Evolutionary conservation across 2,888 invertebrate species (phyloP).

Genomic region (Drosophila atripex): DNA sequence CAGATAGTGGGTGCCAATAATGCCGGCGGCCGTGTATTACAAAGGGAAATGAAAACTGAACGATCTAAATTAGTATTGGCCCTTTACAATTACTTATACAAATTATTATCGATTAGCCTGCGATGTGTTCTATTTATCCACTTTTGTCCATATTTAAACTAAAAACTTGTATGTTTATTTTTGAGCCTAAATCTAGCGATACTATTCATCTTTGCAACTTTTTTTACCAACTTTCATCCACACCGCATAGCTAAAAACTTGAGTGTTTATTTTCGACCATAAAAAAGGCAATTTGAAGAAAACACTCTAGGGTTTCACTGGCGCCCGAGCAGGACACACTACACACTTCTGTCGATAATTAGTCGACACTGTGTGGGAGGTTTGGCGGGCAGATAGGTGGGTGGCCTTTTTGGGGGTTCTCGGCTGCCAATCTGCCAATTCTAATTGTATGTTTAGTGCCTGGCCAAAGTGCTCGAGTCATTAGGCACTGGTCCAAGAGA

Average conservation of each 20-base stretch:
- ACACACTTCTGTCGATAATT: conserved; percentile 45
- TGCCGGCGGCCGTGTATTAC: not conserved
- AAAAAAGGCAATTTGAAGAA: too few species aligned
- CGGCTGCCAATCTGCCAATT: conserved; percentile 59
- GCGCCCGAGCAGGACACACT: conserved; percentile 16
- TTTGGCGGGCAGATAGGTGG: not conserved
- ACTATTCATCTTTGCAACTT: too few species aligned
- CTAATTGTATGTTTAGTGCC: conserved; percentile 41
- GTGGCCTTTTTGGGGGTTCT: conserved; percentile 16
- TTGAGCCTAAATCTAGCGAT: too few species aligned
- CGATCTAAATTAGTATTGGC: too few species aligned
- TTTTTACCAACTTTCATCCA: too few species aligned
- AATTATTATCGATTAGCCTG: too few species aligned
- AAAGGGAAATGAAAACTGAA: not conserved
- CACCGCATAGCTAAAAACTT: too few species aligned
- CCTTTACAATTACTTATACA: too few species aligned
- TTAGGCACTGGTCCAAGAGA: conserved; percentile 41
- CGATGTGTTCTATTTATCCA: too few species aligned
- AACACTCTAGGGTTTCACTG: not conserved
- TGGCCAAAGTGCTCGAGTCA: conserved; percentile 58
- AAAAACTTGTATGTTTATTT: too few species aligned
- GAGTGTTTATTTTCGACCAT: not conserved
- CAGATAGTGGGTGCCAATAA: conserved; percentile 2
- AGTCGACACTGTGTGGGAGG: conserved; percentile 20
- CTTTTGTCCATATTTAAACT: too few species aligned